Evolutionary conservation across 2,113 vertebrate genomes (phyloP).

Genomic region (Malurus elegans): DNA sequence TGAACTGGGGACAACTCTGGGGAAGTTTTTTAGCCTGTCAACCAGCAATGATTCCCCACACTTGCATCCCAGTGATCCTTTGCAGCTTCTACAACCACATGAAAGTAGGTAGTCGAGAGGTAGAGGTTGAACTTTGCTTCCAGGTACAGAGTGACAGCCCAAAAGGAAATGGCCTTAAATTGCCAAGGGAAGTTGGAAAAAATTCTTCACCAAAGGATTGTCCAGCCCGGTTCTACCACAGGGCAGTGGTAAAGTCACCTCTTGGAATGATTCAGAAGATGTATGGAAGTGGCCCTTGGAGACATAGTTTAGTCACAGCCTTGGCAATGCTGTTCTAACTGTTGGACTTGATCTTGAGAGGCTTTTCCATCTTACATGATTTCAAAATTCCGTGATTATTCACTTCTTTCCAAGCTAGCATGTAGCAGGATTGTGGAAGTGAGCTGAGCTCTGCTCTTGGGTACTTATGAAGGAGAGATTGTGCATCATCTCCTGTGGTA

Average conservation of each 20-base stretch:
- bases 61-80: accelerated
- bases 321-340: neutral
- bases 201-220: neutral
- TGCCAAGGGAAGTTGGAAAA: neutral
- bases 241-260: neutral
- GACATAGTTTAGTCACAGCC: neutral
- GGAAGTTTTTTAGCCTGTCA: neutral
- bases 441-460: neutral
- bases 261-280: neutral
- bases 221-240: neutral
- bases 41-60: too few species aligned
- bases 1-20: neutral
- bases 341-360: neutral
- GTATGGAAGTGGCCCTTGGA: neutral
- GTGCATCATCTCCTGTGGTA: neutral
- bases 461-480: neutral
- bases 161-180: neutral
- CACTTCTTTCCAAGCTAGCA: accelerated
- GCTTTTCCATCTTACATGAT: neutral
- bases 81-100: neutral
- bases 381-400: neutral
- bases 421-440: neutral
- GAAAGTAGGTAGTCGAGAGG: neutral
- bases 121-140: neutral
- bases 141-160: neutral